These are phyloP conservation scores for Montifringilla adamsi DNA, from an alignment of 2,113 vertebrate genomes.

Conservation along the genomic window DNA sequence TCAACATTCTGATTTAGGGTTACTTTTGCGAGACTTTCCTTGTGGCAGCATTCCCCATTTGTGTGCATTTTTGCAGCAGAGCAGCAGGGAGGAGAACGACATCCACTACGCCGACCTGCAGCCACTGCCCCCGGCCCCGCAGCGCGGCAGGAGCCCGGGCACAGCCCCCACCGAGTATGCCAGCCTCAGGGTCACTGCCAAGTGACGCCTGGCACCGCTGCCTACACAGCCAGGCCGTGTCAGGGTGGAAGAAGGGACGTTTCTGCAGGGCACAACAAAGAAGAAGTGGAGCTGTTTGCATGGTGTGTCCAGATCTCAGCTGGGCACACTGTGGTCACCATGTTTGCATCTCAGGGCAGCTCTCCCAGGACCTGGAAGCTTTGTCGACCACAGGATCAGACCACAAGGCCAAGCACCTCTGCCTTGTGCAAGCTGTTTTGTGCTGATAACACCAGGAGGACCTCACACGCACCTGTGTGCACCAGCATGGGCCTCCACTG, in stretches of 20 bases:
- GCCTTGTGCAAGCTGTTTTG: not conserved
- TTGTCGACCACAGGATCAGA: not conserved
- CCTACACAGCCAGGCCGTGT: fast-evolving
- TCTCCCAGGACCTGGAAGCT: not conserved
- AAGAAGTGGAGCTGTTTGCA: not conserved
- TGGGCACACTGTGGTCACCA: not conserved
- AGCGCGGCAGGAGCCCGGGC: not conserved
- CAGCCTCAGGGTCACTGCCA: not conserved
- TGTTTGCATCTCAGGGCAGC: not conserved
- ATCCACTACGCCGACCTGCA: conserved; percentile 47
- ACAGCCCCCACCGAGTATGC: not conserved
- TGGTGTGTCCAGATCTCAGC: fast-evolving
- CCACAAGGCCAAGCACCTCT: not conserved
- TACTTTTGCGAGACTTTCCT: not conserved
- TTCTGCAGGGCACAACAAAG: not conserved
- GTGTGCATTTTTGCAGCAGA: not conserved
- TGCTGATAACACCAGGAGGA: not conserved
- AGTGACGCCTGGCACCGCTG: not conserved
- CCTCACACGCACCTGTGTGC: fast-evolving
- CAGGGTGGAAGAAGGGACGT: not conserved
- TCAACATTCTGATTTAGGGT: not conserved
- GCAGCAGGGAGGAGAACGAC: not conserved
- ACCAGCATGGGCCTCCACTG: not conserved
- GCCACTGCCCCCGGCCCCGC: fast-evolving
- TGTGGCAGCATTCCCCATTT: not conserved